Evolutionary conservation across 2,113 vertebrate genomes (phyloP).

Genomic region (Falco punctatus): DNA sequence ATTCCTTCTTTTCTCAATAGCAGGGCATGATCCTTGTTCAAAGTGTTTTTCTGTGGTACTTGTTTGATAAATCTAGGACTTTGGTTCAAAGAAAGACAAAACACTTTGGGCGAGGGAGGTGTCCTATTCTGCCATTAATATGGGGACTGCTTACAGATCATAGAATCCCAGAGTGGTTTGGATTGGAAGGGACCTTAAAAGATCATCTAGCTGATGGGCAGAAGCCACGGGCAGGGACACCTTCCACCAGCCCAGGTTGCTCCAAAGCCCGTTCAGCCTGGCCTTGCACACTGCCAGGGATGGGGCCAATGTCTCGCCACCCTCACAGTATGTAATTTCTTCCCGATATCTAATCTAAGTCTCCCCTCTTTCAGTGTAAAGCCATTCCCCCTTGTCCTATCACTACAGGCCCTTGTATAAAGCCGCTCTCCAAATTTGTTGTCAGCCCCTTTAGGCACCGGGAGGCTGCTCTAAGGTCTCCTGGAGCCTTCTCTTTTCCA

Average conservation of each 20-base stretch:
- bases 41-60: neutral
- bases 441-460: too few relatives aligned
- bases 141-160: neutral
- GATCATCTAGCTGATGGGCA: neutral
- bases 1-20: neutral
- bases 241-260: rapidly evolving
- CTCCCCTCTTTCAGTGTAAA: neutral
- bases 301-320: neutral
- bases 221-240: neutral
- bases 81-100: neutral
- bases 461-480: too few relatives aligned
- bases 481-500: too few relatives aligned
- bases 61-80: neutral
- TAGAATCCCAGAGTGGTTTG: neutral
- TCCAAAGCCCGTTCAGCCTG: neutral
- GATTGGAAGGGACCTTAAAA: neutral
- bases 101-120: neutral
- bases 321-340: neutral
- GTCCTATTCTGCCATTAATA: neutral
- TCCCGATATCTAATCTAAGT: neutral
- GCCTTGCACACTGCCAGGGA: neutral
- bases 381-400: neutral
- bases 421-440: too few relatives aligned
- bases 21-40: neutral
- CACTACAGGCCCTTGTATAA: neutral